Evolutionary conservation across 2,113 vertebrate species (phyloP), one percentile per base, ranked within the genome.

Genomic region (Ochotona princeps): DNA sequence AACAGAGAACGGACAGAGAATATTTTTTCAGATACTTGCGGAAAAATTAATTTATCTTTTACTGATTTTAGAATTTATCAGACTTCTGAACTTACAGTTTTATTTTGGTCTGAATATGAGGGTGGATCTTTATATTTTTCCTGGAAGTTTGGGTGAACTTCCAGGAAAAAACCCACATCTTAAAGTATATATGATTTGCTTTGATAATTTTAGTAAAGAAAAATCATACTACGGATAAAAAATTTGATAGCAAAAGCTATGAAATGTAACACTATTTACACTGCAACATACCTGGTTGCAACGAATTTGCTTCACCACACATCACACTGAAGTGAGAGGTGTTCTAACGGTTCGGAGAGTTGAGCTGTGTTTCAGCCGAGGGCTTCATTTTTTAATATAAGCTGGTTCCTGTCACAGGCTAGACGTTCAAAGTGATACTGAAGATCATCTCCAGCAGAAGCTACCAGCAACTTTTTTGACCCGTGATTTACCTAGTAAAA

Each of bases 301-400:
- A 99, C 98, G 97, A 99, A 99, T 98, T 99, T 99, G 98, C 99
- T 99, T 97, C 99, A 98, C 99, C 99, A 99, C n/a, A 99, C 99
- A n/a, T n/a, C n/a, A n/a, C n/a, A n/a, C n/a, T n/a, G n/a, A n/a
- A n/a, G n/a, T n/a, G n/a, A n/a, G n/a, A n/a, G n/a, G n/a, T n/a
- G n/a, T n/a, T n/a, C n/a, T n/a, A n/a, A n/a, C n/a, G n/a, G n/a
- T n/a, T n/a, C n/a, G n/a, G n/a, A n/a, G n/a, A n/a, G n/a, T n/a
- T n/a, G n/a, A n/a, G n/a, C n/a, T n/a, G n/a, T n/a, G n/a, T n/a
- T n/a, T n/a, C n/a, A n/a, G n/a, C n/a, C n/a, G n/a, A n/a, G n/a
- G n/a, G n/a, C n/a, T n/a, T n/a, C n/a, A n/a, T n/a, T n/a, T n/a
- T n/a, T n/a, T n/a, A n/a, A n/a, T n/a, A n/a, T n/a, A n/a, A n/a